A percentile compares a stretch with the other conserved stretches of the same genome.
These are phyloP conservation scores for Saturnia pavonia DNA, from an alignment of 2,888 invertebrate genomes.

Conservation along the genomic window DNA sequence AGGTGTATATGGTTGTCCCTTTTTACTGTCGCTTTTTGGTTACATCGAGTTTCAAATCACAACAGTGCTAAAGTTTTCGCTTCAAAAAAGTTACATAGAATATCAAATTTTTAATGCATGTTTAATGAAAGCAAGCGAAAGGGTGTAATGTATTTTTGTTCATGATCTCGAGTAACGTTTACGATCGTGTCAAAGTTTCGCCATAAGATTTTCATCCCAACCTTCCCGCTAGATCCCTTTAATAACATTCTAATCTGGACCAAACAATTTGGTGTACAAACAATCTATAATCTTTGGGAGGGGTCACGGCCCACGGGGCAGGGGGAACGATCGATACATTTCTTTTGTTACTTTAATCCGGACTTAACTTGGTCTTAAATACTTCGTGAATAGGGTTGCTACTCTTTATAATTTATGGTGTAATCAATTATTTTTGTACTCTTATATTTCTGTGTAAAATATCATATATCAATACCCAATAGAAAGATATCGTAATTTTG, in stretches of 20 bases:
- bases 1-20: no score
- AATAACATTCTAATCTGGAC: background rate
- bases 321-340: background rate
- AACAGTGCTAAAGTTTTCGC: no score
- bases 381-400: background rate
- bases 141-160: background rate
- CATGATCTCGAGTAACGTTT: background rate
- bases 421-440: background rate
- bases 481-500: no score
- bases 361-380: conserved; percentile 6
- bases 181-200: background rate
- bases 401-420: background rate
- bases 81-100: no score
- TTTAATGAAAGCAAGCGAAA: background rate
- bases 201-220: background rate
- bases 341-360: conserved; percentile 9
- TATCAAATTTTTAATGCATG: background rate
- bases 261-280: conserved; percentile 11
- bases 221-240: background rate
- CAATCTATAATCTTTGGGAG: background rate
- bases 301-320: background rate
- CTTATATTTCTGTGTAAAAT: background rate
- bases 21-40: no score
- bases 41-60: no score
- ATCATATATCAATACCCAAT: no score